Base-by-base conservation (phyloP, 2,888 invertebrate species). In the Ptychoptera contaminata region DNA sequence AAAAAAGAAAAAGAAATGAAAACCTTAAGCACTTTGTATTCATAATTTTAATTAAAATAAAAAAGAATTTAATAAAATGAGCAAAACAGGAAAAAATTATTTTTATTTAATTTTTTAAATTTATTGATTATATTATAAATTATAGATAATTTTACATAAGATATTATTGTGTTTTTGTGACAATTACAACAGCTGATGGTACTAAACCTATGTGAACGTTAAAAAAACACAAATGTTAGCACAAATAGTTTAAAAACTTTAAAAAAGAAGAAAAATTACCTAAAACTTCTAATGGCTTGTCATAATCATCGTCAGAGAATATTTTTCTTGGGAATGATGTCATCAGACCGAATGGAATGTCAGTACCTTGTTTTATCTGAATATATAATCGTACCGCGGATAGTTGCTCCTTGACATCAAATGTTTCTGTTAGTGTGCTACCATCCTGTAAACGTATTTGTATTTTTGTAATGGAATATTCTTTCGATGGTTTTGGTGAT, bases 241-340 rank as follows among this genome's bases (percentile, higher is more conserved):
- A 23, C 7, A 23, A 23, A 3, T 23, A 23, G 3, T 23, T 23
- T 23, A 23, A 23, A 23, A 5, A 23, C 4, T 5, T n/a, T 7
- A 23, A 23, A 5, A 23, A 23, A 23, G 23, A 5, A 23, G 3
- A 23, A 23, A 23, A 23, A 23, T 23, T 35, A 42, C 42, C 42
- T 77, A 96, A 70, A 50, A 77, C 71, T 53, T 82, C 82, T 52
- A 96, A 67, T 1, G 94, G 88, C 58, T 80, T 83, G 46, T 87
- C 83, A 65, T 87, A 94, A 60, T 96, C 96, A 3, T 90, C 90
- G 11, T 70, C 73, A 1, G 73, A 70, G 60, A 92, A 96, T 43
- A 91, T 76, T 67, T 85, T 90, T 57, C 79, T 80, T 9, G 96
- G 94, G 68, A 91, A 96, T 56, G 77, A 81, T 2, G 91, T 93